Percentiles rank a stretch among this genome's conserved stretches.
Conservation (phyloP, 2,888 invertebrate species). For the Phengaris alcon region DNA sequence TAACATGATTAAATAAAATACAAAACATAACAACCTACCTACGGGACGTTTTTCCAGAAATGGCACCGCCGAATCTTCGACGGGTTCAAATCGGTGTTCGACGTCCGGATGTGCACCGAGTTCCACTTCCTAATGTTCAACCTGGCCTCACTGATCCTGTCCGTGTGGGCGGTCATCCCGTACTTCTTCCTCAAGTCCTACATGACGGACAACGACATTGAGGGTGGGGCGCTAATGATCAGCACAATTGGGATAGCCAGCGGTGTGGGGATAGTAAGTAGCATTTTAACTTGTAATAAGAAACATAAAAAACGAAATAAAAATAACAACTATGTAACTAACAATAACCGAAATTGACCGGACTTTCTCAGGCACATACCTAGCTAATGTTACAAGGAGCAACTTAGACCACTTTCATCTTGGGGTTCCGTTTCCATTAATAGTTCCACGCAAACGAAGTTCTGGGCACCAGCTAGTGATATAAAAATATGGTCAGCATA, state of each 20-base stretch:
- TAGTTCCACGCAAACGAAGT: too few species aligned
- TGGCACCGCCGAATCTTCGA: constrained; percentile 86
- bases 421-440: too few species aligned
- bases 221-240: constrained; percentile 87
- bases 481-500: too few species aligned
- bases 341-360: too few species aligned
- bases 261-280: constrained; percentile 90
- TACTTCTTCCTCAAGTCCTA: constrained; percentile 88
- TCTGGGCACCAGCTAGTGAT: too few species aligned
- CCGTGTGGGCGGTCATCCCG: constrained; percentile 95
- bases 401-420: too few species aligned
- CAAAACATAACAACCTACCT: too few species aligned
- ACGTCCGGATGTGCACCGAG: constrained; percentile 89
- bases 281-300: background rate
- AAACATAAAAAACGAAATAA: background rate
- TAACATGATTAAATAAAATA: too few species aligned
- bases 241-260: constrained; percentile 93
- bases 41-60: constrained; percentile 71
- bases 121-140: constrained; percentile 90
- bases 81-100: constrained; percentile 83
- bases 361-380: too few species aligned
- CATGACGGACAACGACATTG: constrained; percentile 81
- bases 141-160: constrained; percentile 90
- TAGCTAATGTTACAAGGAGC: too few species aligned
- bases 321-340: too few species aligned